Base-by-base conservation (phyloP, 2,113 vertebrate species). In the Empidonax traillii region DNA sequence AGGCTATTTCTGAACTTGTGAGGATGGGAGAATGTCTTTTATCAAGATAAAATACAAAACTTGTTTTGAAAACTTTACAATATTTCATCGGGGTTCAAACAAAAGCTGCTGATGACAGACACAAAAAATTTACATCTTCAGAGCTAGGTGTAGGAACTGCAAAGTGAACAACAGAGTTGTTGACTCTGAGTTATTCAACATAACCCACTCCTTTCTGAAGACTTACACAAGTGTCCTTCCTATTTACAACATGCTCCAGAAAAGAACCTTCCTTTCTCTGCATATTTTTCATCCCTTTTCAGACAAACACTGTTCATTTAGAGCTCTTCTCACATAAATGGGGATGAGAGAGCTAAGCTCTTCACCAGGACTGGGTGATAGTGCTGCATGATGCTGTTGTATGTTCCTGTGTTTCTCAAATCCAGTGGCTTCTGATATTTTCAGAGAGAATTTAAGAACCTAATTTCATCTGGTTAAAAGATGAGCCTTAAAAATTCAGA, bases 31-130 rank as follows among this genome's bases (percentile, higher is more conserved):
- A 92, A 79, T 33, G 56, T 62, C 88, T 97, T 95, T 97, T 85
- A 94, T 95, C 92, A 89, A 65, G 69, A 77, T 87, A 86, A 96
- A 97, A 95, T 76, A 94, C n/a, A 89, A 80, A 96, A 91, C 65
- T 92, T 94, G 86, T 90, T 94, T 97, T 97, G 92, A 95, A 96
- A 95, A 92, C 89, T 90, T 95, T 88, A 92, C 95, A 89, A 41
- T 89, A 96, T 96, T 94, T 89, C 58, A 92, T 80, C 76, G 77
- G 75, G 85, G 87, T 93, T 96, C 82, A 96, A 96, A 95, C 71
- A 93, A 96, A 93, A 96, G 88, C 82, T 96, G 91, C 85, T 96
- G 87, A 95, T 1, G 49, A 94, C 51, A 94, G 79, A 91, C 92
- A 96, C 53, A 74, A 86, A 79, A 79, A 94, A 94, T 91, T 86